phyloP scores from a whole-genome alignment of 2,113 vertebrate species.

The Trichechus manatus region DNA sequence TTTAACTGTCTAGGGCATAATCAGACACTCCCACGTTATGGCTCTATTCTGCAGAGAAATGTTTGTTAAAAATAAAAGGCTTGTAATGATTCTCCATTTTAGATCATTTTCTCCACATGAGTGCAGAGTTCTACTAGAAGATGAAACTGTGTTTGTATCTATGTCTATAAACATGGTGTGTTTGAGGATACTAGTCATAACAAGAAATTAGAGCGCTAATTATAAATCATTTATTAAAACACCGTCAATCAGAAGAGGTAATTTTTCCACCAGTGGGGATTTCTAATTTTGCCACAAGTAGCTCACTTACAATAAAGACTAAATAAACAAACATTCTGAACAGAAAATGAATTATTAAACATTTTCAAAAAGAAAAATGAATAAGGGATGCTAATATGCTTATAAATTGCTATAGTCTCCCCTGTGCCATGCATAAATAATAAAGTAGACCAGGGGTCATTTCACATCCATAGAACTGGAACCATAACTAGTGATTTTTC shows the following conservation, averaged over 20 bases:
- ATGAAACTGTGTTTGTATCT: conserved; percentile 69
- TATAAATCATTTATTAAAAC: conserved; percentile 85
- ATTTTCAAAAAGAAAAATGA: conserved; percentile 72
- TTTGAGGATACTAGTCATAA: conserved; percentile 73
- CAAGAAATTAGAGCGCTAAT: conserved; percentile 79
- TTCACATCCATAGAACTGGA: not conserved
- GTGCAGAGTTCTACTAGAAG: conserved; percentile 41
- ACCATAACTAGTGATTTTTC: not conserved
- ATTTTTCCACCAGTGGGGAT: conserved; percentile 75
- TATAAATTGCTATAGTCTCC: not conserved
- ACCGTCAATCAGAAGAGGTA: conserved; percentile 76
- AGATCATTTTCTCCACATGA: conserved; percentile 77
- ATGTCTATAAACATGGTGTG: conserved; percentile 27
- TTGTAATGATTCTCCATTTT: conserved; percentile 68
- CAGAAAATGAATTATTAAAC: conserved; percentile 84
- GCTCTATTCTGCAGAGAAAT: conserved; percentile 76
- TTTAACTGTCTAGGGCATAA: conserved; percentile 59
- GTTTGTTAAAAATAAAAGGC: conserved; percentile 74
- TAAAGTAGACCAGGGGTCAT: not conserved
- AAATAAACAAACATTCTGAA: conserved; percentile 85
- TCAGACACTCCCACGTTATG: conserved; percentile 52
- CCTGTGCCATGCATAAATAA: conserved; percentile 22
- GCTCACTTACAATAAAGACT: conserved; percentile 70
- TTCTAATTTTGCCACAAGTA: conserved; percentile 80
- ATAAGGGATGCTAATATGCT: conserved; percentile 16